Evolutionary conservation across 23 tunicate species (phyloP), one percentile per base, ranked within the genome.

Genomic region (Styela clava): DNA sequence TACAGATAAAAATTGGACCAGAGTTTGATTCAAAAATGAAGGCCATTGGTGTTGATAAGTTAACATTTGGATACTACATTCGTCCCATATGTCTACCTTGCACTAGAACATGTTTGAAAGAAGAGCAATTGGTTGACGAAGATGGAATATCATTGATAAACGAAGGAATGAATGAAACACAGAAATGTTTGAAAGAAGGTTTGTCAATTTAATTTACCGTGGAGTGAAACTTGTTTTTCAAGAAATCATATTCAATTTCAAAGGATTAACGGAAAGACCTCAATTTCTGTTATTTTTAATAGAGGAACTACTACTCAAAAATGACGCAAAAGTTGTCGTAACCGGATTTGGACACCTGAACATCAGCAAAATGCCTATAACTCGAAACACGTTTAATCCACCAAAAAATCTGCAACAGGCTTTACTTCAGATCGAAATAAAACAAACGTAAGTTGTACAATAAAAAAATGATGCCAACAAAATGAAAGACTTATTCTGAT

Each of bases 31-130:
- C 16, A 16, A 67, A 67, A n/a, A 67, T 67, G 71, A 19, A 27
- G 71, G 22, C 31, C 71, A 19, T 29, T 1, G 1, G 0, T 29
- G 31, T 67, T 25, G 71, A 67, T 25, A 22, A 24, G 12, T 25
- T 67, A 0, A 22, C 16, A 25, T 67, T 25, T 22, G 31, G 31
- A 67, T 67, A 25, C 22, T 67, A 67, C 22, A 67, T 67, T 18
- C 30, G 71, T 18, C 71, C 71, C 30, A 24, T 67, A 16, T 67
- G 71, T 29, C 22, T 67, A 22, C 71, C 71, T 16, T 67, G 71
- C 71, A 67, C 31, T 18, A 22, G 31, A 25, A 25, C 71, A 18
- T 67, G 71, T 29, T 67, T 67, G 71, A 67, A 19, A 18, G 71
- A 67, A 67, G 31, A 29, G 16, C 71, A 67, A 24, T 29, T 67